Evolutionary conservation across 2,888 invertebrate genomes (phyloP).

Genomic region (Lamellibrachia satsuma): DNA sequence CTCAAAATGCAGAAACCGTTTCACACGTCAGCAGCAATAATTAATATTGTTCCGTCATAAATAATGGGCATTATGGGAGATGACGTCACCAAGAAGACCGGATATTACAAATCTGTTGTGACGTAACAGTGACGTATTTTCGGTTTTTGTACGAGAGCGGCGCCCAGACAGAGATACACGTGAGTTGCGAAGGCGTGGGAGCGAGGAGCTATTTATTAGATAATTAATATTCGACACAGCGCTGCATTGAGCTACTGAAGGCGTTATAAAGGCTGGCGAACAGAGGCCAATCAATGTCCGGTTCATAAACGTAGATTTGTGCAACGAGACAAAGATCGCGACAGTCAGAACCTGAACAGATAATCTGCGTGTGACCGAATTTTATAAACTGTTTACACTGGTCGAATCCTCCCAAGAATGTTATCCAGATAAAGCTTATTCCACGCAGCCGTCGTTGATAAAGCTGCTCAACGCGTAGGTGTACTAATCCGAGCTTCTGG

Average conservation of each 20-base stretch:
- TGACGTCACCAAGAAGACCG: not conserved
- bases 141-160: not conserved
- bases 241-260: not conserved
- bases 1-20: not conserved
- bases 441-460: not conserved
- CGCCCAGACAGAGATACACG: not conserved
- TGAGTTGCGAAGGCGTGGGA: not conserved
- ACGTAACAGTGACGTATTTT: not conserved
- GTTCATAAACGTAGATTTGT: not conserved
- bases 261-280: not conserved
- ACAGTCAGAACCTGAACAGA: not conserved
- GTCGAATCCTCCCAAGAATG: not conserved
- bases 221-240: not conserved
- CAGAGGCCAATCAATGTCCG: not conserved
- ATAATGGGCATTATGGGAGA: not conserved
- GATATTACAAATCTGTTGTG: not conserved
- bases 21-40: not conserved
- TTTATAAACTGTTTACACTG: not conserved
- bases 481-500: not conserved
- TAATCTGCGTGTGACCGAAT: conserved; percentile 3
- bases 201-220: not conserved
- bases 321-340: not conserved
- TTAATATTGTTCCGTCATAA: not conserved
- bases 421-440: not conserved
- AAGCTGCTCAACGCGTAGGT: not conserved